phyloP scores from a whole-genome alignment of 2,888 invertebrate genomes.

The Spicauda simplicius region DNA sequence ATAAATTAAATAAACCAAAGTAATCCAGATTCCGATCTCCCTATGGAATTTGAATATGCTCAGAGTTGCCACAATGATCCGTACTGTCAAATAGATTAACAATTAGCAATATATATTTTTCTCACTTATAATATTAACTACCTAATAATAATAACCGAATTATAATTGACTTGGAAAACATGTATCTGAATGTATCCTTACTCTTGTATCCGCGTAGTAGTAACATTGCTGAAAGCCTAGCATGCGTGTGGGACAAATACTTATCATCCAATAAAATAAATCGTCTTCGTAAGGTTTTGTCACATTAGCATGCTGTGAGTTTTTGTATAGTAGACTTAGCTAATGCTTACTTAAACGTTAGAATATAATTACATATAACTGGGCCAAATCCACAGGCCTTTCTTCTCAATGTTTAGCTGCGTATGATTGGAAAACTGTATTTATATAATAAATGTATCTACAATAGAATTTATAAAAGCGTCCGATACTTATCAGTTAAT shows the following conservation, averaged over 20 bases:
- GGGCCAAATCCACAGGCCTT: not conserved
- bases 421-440: conserved; percentile 15
- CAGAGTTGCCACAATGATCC: no score
- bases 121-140: not conserved
- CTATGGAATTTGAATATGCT: not conserved
- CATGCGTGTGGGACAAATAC: not conserved
- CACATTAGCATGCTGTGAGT: not conserved
- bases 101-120: not conserved
- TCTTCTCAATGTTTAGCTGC: not conserved
- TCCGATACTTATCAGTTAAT: conserved; percentile 71
- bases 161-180: not conserved
- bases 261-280: not conserved
- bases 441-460: conserved; percentile 18
- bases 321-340: conserved; percentile 1
- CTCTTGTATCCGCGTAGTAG: not conserved
- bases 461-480: conserved; percentile 59
- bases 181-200: conserved; percentile 1
- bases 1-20: no score
- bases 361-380: not conserved
- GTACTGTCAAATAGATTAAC: not conserved
- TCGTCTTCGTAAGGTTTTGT: not conserved
- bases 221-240: not conserved
- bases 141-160: not conserved
- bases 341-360: not conserved
- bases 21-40: not conserved